Conservation (phyloP, 2,113 vertebrate genomes). For the Vombatus ursinus region DNA sequence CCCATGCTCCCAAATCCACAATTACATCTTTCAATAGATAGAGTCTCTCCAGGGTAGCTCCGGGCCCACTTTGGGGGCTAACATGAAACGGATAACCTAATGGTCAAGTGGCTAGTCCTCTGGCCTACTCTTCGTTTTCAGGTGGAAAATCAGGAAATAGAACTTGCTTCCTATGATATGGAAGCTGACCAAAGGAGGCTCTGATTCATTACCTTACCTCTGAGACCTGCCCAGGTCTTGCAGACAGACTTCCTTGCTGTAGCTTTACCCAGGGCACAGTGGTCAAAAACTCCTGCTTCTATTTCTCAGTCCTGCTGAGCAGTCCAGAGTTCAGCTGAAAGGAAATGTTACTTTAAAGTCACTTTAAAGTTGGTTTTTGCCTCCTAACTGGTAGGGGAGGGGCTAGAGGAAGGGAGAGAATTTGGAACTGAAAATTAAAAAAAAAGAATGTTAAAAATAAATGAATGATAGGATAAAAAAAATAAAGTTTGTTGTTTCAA, state of each 20-base stretch:
- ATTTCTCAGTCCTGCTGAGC: constrained; percentile 52
- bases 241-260: constrained; percentile 25
- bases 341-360: too few species aligned
- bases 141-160: constrained; percentile 59
- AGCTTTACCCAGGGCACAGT: constrained; percentile 46
- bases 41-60: constrained; percentile 43
- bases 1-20: constrained; percentile 57
- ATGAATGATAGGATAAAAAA: too few species aligned
- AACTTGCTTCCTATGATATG: constrained; percentile 24
- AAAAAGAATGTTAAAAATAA: too few species aligned
- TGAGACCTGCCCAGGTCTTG: constrained; percentile 20
- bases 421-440: constrained; percentile 59
- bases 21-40: constrained; percentile 71
- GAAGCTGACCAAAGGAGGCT: constrained; percentile 56
- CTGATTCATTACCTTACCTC: constrained; percentile 57
- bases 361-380: constrained; percentile 39
- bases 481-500: constrained; percentile 55
- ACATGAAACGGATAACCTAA: constrained; percentile 61
- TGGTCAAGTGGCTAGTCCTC: constrained; percentile 58
- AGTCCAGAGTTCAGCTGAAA: constrained; percentile 58
- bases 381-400: too few species aligned
- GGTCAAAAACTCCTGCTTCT: constrained; percentile 51
- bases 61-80: constrained; percentile 48
- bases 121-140: constrained; percentile 56
- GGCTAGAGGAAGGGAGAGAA: too few species aligned